Conservation (phyloP, 2,113 vertebrate species). For the Meles meles region DNA sequence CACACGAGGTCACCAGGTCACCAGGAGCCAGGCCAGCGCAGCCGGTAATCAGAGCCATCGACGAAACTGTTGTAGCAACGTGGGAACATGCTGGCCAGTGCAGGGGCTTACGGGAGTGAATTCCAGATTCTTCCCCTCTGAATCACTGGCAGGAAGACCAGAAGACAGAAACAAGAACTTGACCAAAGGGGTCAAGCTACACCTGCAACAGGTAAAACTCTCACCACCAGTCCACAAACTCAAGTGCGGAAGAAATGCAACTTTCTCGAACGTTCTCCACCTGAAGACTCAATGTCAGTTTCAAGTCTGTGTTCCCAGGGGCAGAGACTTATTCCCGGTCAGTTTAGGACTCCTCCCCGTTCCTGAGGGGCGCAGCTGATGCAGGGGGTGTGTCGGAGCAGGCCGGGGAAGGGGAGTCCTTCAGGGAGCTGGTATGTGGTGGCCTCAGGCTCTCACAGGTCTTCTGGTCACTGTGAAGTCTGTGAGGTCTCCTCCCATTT, state of each 20-base stretch:
- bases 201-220: neutral
- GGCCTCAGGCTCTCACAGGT: neutral
- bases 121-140: neutral
- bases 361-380: rapidly evolving
- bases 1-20: neutral
- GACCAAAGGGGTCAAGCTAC: neutral
- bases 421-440: rapidly evolving
- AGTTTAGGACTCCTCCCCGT: neutral
- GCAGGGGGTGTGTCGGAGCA: rapidly evolving
- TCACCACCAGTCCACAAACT: neutral
- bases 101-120: rapidly evolving
- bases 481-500: rapidly evolving
- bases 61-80: rapidly evolving
- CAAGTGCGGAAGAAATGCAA: rapidly evolving
- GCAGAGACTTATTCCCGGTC: neutral
- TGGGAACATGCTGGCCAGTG: rapidly evolving
- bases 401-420: rapidly evolving
- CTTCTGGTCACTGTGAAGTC: neutral
- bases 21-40: neutral
- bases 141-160: neutral
- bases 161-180: neutral
- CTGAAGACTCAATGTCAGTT: neutral
- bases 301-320: neutral
- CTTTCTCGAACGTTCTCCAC: neutral
- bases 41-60: rapidly evolving